These are phyloP conservation scores for Himalopsyche tibetana DNA, from an alignment of 2,888 invertebrate species.

Conservation along the genomic window DNA sequence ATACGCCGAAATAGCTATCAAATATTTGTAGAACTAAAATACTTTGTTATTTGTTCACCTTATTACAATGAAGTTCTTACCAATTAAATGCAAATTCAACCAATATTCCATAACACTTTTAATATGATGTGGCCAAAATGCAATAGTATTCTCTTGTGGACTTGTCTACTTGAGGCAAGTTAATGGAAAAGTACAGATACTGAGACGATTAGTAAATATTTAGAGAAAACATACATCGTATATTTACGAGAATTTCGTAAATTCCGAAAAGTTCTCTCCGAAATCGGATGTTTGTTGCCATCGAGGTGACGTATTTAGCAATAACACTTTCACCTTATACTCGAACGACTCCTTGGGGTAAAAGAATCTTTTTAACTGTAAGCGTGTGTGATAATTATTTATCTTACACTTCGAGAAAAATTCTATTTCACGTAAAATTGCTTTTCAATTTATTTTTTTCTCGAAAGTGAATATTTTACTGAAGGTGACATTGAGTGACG, in stretches of 20 bases:
- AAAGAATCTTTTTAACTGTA: not conserved
- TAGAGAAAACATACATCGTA: slow-evolving; percentile 9
- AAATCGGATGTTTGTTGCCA: not conserved
- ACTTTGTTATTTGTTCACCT: too few relatives aligned
- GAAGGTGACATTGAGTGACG: too few relatives aligned
- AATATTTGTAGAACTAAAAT: too few relatives aligned
- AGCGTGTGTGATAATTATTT: not conserved
- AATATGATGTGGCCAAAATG: too few relatives aligned
- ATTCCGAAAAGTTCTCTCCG: not conserved
- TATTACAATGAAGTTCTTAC: too few relatives aligned
- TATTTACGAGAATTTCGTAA: not conserved
- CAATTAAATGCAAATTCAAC: too few relatives aligned
- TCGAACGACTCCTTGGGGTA: slow-evolving; percentile 3
- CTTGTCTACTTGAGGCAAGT: not conserved
- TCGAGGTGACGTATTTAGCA: not conserved
- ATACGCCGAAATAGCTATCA: too few relatives aligned
- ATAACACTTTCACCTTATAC: slow-evolving; percentile 16
- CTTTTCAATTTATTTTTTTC: not conserved
- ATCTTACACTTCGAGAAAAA: not conserved
- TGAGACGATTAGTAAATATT: not conserved
- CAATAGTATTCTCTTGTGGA: too few relatives aligned
- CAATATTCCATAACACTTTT: too few relatives aligned
- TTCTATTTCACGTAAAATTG: not conserved
- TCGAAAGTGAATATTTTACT: not conserved
- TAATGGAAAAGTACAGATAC: not conserved